These are phyloP conservation scores for Graphium colonna DNA, from an alignment of 2,888 invertebrate genomes.

Conservation along the genomic window DNA sequence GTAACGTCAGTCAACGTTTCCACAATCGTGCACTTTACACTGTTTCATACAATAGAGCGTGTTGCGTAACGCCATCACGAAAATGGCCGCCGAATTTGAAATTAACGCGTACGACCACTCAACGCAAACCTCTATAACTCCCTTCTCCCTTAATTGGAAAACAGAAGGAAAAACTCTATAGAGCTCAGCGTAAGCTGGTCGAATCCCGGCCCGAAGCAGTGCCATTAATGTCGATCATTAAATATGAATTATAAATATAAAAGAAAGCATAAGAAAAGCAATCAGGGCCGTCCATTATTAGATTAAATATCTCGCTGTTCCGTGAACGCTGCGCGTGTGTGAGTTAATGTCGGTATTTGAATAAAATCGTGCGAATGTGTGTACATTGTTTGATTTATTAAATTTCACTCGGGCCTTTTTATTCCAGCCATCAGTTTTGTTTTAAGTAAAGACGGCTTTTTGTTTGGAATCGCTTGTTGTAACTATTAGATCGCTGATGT, in stretches of 20 bases:
- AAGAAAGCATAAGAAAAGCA: slow-evolving; percentile 75
- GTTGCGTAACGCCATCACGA: slow-evolving; percentile 69
- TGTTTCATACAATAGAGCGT: slow-evolving; percentile 60
- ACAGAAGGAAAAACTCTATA: slow-evolving; percentile 33
- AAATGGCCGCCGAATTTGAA: slow-evolving; percentile 70
- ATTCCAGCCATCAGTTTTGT: background rate
- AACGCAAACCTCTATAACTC: slow-evolving; percentile 28
- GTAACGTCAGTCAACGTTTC: slow-evolving; percentile 50
- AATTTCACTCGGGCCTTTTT: slow-evolving; percentile 14
- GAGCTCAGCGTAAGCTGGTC: slow-evolving; percentile 46
- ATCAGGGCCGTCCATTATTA: slow-evolving; percentile 69
- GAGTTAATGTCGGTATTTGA: slow-evolving; percentile 21
- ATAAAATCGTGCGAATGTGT: slow-evolving; percentile 17
- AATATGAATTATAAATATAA: slow-evolving; percentile 79
- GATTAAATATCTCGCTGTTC: slow-evolving; percentile 65
- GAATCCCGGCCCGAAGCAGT: slow-evolving; percentile 58
- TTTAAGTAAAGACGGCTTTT: background rate
- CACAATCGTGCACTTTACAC: slow-evolving; percentile 66
- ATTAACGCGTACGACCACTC: slow-evolving; percentile 71
- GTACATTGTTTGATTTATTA: slow-evolving; percentile 22
- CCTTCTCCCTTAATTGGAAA: slow-evolving; percentile 15
- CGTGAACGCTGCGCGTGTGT: slow-evolving; percentile 33
- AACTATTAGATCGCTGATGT: background rate
- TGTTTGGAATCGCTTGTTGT: background rate
- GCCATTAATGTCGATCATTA: slow-evolving; percentile 78